These are phyloP conservation scores for Pachycephus smyrnensis DNA, from an alignment of 2,888 invertebrate genomes.

Conservation along the genomic window DNA sequence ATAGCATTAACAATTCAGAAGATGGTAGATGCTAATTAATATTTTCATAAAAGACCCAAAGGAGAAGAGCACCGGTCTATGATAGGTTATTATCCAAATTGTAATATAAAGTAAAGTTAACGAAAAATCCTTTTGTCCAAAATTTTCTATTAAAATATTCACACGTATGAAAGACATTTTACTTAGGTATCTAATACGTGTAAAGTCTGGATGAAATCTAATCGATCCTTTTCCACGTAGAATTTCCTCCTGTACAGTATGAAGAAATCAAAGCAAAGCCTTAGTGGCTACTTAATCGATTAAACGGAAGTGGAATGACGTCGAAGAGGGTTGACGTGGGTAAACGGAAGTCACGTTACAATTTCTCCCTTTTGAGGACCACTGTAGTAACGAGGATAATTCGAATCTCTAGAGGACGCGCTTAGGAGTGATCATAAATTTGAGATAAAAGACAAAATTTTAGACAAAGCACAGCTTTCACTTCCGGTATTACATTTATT, in stretches of 20 bases:
- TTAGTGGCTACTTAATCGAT: background rate
- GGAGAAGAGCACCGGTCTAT: too few relatives aligned
- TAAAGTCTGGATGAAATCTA: background rate
- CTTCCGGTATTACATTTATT: background rate
- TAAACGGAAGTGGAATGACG: background rate
- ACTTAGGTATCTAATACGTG: background rate
- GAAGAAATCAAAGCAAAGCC: background rate
- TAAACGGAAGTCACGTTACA: background rate
- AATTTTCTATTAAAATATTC: too few relatives aligned
- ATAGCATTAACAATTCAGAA: background rate
- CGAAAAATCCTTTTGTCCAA: too few relatives aligned
- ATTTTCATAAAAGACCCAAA: too few relatives aligned
- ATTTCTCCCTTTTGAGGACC: background rate
- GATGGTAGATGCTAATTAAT: too few relatives aligned
- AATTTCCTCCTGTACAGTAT: background rate
- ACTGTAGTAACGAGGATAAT: background rate
- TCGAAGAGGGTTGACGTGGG: background rate
- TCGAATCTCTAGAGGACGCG: background rate
- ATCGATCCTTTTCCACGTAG: background rate
- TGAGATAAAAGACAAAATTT: background rate
- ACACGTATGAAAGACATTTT: too few relatives aligned
- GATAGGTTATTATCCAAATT: too few relatives aligned
- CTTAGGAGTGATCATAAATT: background rate
- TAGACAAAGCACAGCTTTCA: background rate
- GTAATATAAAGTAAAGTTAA: too few relatives aligned